Base-by-base conservation (phyloP, 2,888 invertebrate genomes). In the Nymphalis urticae region DNA sequence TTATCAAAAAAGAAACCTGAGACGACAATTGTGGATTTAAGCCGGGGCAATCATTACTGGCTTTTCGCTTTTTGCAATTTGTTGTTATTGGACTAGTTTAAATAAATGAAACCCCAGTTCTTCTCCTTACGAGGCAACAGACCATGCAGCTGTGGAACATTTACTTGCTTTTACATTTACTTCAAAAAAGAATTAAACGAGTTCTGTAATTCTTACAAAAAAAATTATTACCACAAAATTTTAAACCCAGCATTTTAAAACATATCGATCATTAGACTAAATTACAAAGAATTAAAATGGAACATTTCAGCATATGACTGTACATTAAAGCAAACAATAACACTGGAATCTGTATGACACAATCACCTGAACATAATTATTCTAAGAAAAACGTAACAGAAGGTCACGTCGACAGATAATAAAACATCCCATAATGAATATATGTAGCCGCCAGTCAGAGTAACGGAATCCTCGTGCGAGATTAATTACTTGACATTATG, bases 261-360 rank as follows among this genome's bases (percentile, higher is more conserved):
- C 7, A 51, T 51, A 9, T 10, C 16, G 13, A 21, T 53, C 19
- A 0, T 53, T 24, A 53, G 10, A 19, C 8, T 27, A 32, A 58
- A 42, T 58, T 10, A 42, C 10, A 58, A 7, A 42, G n/a, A 7
- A 36, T 58, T 42, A 42, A 58, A 42, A 58, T 19, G 2, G 4
- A 36, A 42, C 36, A 42, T 58, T 58, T 58, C 10, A 58, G 60
- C 61, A 58, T 63, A 68, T 62, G 70, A 63, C 47, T 72, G 65
- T 71, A 69, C 66, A 68, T 70, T 21, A 71, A 70, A 51, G 68
- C 69, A 74, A 76, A 80, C 81, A 79, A 80, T 75, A 71, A 71
- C 76, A 68, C 69, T 73, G 85, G 85, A 85, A 87, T 86, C 80
- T 78, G 80, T 80, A 82, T 83, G 87, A 86, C 85, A 77, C 75